Evolutionary conservation across 92 coral and sea anemone genomes (phyloP), one percentile per base, ranked within the genome.

Genomic region (Actinernus sp.): DNA sequence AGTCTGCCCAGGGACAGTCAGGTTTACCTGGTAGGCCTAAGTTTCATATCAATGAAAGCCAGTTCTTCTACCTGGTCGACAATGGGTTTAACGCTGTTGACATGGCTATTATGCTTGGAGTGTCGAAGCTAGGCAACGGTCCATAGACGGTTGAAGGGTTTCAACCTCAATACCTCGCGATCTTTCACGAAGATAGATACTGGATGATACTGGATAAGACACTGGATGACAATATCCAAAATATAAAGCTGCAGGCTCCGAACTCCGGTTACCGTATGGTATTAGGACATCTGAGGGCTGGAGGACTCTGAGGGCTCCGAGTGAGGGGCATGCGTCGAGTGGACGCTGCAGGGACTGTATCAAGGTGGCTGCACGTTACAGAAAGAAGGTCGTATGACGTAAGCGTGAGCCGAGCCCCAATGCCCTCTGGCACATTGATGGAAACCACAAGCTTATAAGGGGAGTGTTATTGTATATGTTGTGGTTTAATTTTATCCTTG

Each of bases 331-430:
- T 63, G 81, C 63, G 85, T 34, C 67, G 90, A 68, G 44, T 68
- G 59, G 93, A 87, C 56, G 88, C 85, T 30, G 78, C 74, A 40
- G 84, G 93, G 26, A 87, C 87, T 67, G 76, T 80, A 16, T 83
- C 76, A 18, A 60, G 93, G 28, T 83, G 76, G n/a, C 82, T 86
- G 44, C 92, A 86, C 39, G 84, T 74, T 30, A 79, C 92, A 23
- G 83, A 73, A 44, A 56, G 87, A 36, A 68, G 84, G 30, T 66
- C 83, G 19, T 80, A 80, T 57, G 53, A 26, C 49, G 92, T 74
- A 17, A 52, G 78, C n/a, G n/a, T n/a, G n/a, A n/a, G n/a, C n/a
- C n/a, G 40, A 74, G 84, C 10, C 84, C 88, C 24, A 3, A 66
- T 70, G 55, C 84, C 20, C 61, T 81, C n/a, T n/a, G n/a, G n/a